Evolutionary conservation across 2,797 vertebrate species (phyloP), one percentile per base, ranked within the genome.

Genomic region (Zalophus californianus): DNA sequence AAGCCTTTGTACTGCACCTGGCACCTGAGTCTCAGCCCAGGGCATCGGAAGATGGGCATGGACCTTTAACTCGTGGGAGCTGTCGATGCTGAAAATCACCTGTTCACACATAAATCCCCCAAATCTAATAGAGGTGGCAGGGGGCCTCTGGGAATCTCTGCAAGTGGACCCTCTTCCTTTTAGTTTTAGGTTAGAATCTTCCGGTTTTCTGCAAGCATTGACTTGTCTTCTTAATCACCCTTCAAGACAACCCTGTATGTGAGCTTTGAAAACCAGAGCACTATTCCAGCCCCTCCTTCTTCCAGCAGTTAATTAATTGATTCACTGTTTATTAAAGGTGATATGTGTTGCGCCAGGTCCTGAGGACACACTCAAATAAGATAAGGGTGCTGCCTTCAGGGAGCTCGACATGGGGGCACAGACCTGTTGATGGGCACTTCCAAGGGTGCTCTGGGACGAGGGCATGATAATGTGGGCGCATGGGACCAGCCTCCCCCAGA

Each of bases 51-150:
- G 68, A 66, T 32, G 58, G 70, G 41, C 9, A 10, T 2, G 14
- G 15, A 72, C 9, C 29, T 70, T 54, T 75, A 16, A 50, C 11
- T 56, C 75, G 48, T 79, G 44, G 13, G 32, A 58, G n/a, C 27
- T 94, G 3, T 21, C 75, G 72, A 88, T 94, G 29, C n/a, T 56
- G 96, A 93, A 72, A 96, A 75, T 96, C 3, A 62, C 29, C 90
- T 52, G 56, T 41, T 86, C 38, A 73, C 48, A 85, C 38, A 32
- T 3, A 92, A 54, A 29, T 8, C 14, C 38, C 41, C 41, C 38
- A 64, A 70, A 56, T 35, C 21, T 84, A 15, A n/a, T 23, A 23
- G 29, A 86, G 35, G 64, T 70, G 35, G 41, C 56, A 5, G 11
- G 32, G 14, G 86, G 84, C 29, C 35, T 32, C 21, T 58, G 52